Base-by-base conservation (phyloP, 2,888 invertebrate genomes). In the Lumbricus terrestris region DNA sequence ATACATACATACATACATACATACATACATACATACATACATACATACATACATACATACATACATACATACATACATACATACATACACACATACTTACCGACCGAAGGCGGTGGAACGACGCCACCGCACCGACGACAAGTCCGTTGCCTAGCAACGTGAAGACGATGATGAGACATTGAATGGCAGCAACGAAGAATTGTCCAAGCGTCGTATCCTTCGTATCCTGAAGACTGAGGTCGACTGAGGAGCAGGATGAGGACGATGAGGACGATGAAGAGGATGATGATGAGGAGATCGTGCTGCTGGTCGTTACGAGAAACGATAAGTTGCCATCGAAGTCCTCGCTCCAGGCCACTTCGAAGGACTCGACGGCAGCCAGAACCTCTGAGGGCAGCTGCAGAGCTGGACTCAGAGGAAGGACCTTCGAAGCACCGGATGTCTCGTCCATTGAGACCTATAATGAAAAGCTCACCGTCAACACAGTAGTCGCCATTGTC, bases 81-180 rank as follows among this genome's bases (percentile, higher is more conserved):
- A 69, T 69, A 69, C 69, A n/a, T 6, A 16, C 29, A 69, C 1
- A 69, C n/a, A 69, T 29, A 69, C 69, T 8, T 69, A 69, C 85
- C 85, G 89, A 89, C 15, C 94, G 93, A n/a, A 95, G 93, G 0
- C 94, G 93, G 18, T 93, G 93, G 90, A 93, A 94, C 23, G 92
- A 92, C 15, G 91, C 90, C 3, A 94, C 94, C 0, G 94, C 94
- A 18, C 93, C 91, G 0, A 95, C 92, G 15, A 95, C 94, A 34
- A 94, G 92, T 18, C 93, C 91, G 91, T 95, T 94, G 0, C 94
- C 94, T 40, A 93, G 83, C 37, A 94, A 29, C 3, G 93, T 92
- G 54, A 91, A 82, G 3, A 92, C 29, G n/a, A 92, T 93, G 82
- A 93, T 92, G 42, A 91, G 54, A 23, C 90, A 91, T 29, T 91